Percentiles rank a stretch among this genome's conserved stretches.
phyloP scores from a whole-genome alignment of 2,113 vertebrate genomes.

The Apodemus sylvaticus region DNA sequence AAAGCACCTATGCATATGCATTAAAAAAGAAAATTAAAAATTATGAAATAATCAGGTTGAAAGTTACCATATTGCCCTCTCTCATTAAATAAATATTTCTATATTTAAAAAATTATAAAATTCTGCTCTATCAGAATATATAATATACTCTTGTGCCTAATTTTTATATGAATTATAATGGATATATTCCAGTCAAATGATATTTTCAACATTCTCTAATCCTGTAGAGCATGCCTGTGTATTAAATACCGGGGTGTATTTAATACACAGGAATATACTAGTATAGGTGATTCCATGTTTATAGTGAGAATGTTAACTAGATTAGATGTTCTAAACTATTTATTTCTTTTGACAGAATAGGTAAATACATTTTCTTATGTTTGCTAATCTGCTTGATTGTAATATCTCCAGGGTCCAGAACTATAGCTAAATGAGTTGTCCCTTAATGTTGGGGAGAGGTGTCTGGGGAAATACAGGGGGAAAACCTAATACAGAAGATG shows the following conservation, averaged over 20 bases:
- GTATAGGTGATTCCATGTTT: slow-evolving; percentile 13
- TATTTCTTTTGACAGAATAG: slow-evolving; percentile 46
- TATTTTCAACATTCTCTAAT: not conserved
- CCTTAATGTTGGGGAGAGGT: not conserved
- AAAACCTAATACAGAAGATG: not conserved
- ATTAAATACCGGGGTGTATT: slow-evolving; percentile 1
- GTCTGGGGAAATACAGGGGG: too few species aligned
- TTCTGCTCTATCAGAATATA: not conserved
- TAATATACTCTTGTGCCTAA: not conserved
- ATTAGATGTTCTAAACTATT: not conserved
- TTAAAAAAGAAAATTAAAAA: too few species aligned
- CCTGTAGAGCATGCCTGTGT: not conserved
- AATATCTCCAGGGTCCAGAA: slow-evolving; percentile 35
- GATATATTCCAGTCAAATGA: not conserved
- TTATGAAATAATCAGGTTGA: not conserved
- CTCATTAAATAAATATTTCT: not conserved
- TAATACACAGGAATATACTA: too few species aligned
- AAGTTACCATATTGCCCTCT: not conserved
- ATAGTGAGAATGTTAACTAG: slow-evolving; percentile 43
- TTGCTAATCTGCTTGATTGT: slow-evolving; percentile 1
- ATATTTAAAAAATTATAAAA: not conserved
- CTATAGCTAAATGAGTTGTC: not conserved
- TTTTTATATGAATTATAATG: slow-evolving; percentile 21
- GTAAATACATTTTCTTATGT: slow-evolving; percentile 52
- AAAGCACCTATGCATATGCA: too few species aligned